Base-by-base conservation (phyloP, 2,797 vertebrate genomes). In the Parambassis ranga region DNA sequence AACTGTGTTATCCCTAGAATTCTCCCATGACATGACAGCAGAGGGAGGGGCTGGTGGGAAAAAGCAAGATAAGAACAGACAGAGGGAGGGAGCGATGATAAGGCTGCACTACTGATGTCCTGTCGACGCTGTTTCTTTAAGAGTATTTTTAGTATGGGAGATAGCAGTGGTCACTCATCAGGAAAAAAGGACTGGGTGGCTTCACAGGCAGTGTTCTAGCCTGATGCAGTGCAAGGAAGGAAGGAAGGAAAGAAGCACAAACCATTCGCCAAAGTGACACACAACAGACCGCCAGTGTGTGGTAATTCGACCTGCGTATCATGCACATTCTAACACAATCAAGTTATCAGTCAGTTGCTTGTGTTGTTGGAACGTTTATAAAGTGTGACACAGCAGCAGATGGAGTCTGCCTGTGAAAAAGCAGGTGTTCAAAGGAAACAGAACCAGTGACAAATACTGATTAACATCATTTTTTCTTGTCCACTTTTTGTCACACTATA, bases 101-200 rank as follows among this genome's bases (percentile, higher is more conserved):
- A 79, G 56, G 32, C 9, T 31, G 14, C 5, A 13, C 18, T 41
- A 13, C 18, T 41, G 41, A 61, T 71, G 70, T 49, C 55, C 58
- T 33, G 56, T 19, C 51, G 68, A 57, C 31, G 10, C 89, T 91
- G 90, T 87, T 67, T 51, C 92, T 93, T 93, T 93, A 93, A 94
- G 89, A 83, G 87, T 93, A 93, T 93, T 94, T 93, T 93, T 93
- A 93, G 92, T 84, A 55, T 61, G 79, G 76, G 78, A 79, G 83
- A 85, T 81, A 87, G 84, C 82, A 74, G 77, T 88, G 92, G 90
- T 92, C 91, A 92, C 85, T 92, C 67, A 53, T 86, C 77, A 79
- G 83, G 79, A 77, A 87, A 86, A 89, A 87, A 82, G 62, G 77
- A 71, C 79, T 90, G 79, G 75, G 75, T 78, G 77, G 88, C 81